phyloP scores from a whole-genome alignment of 1,140 invertebrate species.

The Telenomus remus region DNA sequence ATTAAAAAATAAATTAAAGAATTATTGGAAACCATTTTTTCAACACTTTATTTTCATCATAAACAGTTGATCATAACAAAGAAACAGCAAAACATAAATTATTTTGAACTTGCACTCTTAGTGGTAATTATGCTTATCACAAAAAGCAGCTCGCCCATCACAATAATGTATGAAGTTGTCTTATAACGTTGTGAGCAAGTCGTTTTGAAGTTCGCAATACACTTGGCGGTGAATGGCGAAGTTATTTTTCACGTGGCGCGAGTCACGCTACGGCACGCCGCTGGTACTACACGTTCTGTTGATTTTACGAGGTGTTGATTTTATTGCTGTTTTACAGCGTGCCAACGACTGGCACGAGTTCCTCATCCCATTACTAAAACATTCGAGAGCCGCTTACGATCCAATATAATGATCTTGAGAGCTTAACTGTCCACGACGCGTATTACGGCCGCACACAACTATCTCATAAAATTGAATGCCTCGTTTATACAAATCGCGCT shows the following conservation, averaged over 20 bases:
- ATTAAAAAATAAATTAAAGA: too few species aligned
- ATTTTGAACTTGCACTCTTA: not conserved
- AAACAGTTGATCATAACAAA: too few species aligned
- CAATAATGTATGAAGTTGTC: slow-evolving; percentile 15
- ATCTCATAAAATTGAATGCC: slow-evolving; percentile 63
- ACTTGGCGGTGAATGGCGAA: slow-evolving; percentile 28
- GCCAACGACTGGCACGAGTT: slow-evolving; percentile 69
- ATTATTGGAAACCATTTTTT: too few species aligned
- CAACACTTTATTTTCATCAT: too few species aligned
- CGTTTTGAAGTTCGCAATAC: slow-evolving; percentile 27
- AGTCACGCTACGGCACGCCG: slow-evolving; percentile 48
- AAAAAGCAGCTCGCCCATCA: not conserved
- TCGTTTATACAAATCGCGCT: slow-evolving; percentile 47
- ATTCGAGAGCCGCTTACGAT: slow-evolving; percentile 69
- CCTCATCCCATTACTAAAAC: slow-evolving; percentile 71
- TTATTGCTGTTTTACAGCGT: slow-evolving; percentile 71
- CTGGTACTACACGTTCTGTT: slow-evolving; percentile 18
- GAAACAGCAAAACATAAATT: not conserved
- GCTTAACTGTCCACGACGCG: slow-evolving; percentile 60
- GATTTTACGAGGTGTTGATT: slow-evolving; percentile 61
- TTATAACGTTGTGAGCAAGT: slow-evolving; percentile 8
- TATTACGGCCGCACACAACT: slow-evolving; percentile 39
- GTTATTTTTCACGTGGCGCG: slow-evolving; percentile 43
- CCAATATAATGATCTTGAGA: slow-evolving; percentile 63
- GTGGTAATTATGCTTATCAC: not conserved